Evolutionary conservation across 2,797 vertebrate genomes (phyloP).

Genomic region (Tympanoctomys barrerae): DNA sequence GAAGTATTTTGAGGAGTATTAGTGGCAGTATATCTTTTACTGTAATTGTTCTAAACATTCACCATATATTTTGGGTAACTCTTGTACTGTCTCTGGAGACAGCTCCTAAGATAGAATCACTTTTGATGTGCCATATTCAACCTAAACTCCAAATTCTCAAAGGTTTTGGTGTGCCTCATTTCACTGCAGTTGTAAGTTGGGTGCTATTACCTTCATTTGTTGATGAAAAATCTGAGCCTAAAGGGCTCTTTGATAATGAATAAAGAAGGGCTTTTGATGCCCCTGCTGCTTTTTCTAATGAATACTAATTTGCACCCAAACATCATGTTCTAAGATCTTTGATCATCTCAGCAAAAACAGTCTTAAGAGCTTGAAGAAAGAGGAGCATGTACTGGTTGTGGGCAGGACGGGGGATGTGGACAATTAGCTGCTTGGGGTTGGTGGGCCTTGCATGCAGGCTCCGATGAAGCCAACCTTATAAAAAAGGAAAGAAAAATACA

Average conservation of each 20-base stretch:
- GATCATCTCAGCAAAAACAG: not conserved
- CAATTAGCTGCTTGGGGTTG: not conserved
- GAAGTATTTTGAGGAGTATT: not conserved
- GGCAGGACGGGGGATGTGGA: not conserved
- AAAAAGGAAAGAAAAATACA: too few species aligned
- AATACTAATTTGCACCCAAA: not conserved
- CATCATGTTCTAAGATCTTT: not conserved
- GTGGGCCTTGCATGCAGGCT: fast-evolving
- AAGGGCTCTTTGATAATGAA: not conserved
- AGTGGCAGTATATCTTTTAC: not conserved
- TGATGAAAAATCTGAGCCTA: not conserved
- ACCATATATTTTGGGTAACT: not conserved
- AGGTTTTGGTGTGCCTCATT: not conserved
- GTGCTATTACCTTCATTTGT: not conserved
- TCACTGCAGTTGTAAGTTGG: not conserved
- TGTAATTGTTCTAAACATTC: not conserved
- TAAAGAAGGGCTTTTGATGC: not conserved
- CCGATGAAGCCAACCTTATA: too few species aligned
- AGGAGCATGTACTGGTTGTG: not conserved
- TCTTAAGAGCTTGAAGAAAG: not conserved
- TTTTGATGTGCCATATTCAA: not conserved
- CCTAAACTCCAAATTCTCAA: conserved; percentile 1
- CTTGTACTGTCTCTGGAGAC: not conserved
- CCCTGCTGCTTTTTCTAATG: not conserved
- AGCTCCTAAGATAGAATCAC: not conserved